Evolutionary conservation across 2,888 invertebrate genomes (phyloP).

Genomic region (Dorcus hopei): DNA sequence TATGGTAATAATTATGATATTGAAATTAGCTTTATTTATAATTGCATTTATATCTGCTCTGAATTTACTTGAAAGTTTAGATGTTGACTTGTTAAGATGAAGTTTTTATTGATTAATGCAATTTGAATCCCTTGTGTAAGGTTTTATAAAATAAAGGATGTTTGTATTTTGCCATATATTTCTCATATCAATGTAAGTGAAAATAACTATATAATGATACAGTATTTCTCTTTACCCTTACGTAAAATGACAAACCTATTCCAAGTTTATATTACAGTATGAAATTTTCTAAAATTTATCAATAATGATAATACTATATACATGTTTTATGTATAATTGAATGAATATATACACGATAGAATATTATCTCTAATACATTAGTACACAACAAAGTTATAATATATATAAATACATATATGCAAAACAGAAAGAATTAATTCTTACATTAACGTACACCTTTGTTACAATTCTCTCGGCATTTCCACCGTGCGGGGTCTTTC

Average conservation of each 20-base stretch:
- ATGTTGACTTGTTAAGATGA: no score
- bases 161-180: constrained; percentile 28
- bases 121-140: no score
- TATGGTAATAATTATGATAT: no score
- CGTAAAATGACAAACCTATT: constrained; percentile 16
- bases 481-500: no score
- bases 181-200: constrained; percentile 40
- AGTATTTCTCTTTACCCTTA: constrained; percentile 32
- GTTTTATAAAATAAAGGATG: no score
- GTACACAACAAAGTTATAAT: constrained; percentile 1
- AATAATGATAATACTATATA: constrained; percentile 37
- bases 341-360: constrained; percentile 19
- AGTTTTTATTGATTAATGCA: no score
- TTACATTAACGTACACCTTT: background rate
- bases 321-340: constrained; percentile 18
- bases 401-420: constrained; percentile 1
- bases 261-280: constrained; percentile 34
- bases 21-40: no score
- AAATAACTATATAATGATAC: constrained; percentile 41
- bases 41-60: no score
- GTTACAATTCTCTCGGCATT: no score
- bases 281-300: constrained; percentile 27
- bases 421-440: background rate
- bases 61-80: no score
- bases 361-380: constrained; percentile 10